These are phyloP conservation scores for Heliconius charithonia DNA, from an alignment of 2,888 invertebrate species.

Conservation along the genomic window DNA sequence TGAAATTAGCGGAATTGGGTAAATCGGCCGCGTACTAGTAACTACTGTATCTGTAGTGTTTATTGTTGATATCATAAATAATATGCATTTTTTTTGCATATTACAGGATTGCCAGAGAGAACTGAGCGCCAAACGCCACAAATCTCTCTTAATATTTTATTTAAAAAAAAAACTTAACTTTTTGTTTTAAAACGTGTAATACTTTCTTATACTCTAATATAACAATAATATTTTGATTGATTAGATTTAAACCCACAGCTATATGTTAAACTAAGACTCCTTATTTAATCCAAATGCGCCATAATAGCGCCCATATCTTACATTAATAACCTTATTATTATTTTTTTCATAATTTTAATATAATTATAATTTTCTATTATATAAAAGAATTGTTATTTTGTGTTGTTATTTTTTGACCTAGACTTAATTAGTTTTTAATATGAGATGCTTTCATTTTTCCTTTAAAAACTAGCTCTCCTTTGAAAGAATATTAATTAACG, in stretches of 20 bases:
- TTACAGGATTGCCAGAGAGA: no score
- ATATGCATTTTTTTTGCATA: no score
- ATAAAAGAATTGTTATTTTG: neutral
- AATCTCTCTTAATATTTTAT: neutral
- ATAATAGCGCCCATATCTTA: neutral
- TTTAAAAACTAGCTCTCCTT: slow-evolving; percentile 5
- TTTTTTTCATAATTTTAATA: no score
- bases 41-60: neutral
- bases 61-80: no score
- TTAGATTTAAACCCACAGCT: no score
- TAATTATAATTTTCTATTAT: neutral
- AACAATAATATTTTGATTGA: neutral
- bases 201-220: neutral
- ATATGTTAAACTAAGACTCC: neutral
- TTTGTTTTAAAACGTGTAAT: neutral
- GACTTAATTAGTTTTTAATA: slow-evolving; percentile 22
- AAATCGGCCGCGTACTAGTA: neutral
- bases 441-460: neutral
- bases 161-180: neutral
- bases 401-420: neutral
- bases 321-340: neutral
- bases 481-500: slow-evolving; percentile 17
- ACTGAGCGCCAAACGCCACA: neutral
- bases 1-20: slow-evolving; percentile 6
- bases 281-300: neutral